Base-by-base conservation (phyloP, 2,797 vertebrate genomes). In the Lycodopsis pacificus region DNA sequence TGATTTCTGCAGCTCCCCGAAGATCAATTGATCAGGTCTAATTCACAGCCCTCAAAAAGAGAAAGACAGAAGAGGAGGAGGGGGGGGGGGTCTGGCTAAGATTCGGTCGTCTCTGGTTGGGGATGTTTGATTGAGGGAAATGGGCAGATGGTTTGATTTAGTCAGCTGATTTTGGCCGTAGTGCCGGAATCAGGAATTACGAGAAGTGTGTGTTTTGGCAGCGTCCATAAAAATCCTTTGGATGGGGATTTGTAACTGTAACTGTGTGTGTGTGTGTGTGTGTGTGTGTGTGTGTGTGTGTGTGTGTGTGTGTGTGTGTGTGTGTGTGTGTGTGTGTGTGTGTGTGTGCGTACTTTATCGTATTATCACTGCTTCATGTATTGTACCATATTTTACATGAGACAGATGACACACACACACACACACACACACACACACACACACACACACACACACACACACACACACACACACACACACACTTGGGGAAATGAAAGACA, bases 1-100 rank as follows among this genome's bases (percentile, higher is more conserved):
- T 91, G 95, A 98, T 99, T 98, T 97, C 95, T 97, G 96, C 93
- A 95, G 96, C 96, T 98, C 97, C 97, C 97, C 91, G 94, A 97
- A 98, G 97, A 99, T 97, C 97, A 97, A 98, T 99, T 98, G 97
- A 99, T 98, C 96, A 96, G 96, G 97, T 97, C 96, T 98, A 96
- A 97, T 97, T 97, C 96, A 95, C 95, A 97, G 96, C 97, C 94
- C 91, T 92, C 93, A 92, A 92, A 94, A 92, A 94, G 90, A 94
- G 89, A 92, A 76, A 89, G 86, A 88, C 72, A 82, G 76, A 85
- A 71, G 71, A 76, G 71, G 69, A 66, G 74, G 1, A 8, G 59
- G 56, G 13, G 63, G 80, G 48, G 59, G 65, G 19, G 25, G 81
- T 90, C 86, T 87, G 88, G 73, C 65, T 74, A 79, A 48, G 68